These are phyloP conservation scores for Agonopterix subpropinquella DNA, from an alignment of 2,888 invertebrate species.

Conservation along the genomic window DNA sequence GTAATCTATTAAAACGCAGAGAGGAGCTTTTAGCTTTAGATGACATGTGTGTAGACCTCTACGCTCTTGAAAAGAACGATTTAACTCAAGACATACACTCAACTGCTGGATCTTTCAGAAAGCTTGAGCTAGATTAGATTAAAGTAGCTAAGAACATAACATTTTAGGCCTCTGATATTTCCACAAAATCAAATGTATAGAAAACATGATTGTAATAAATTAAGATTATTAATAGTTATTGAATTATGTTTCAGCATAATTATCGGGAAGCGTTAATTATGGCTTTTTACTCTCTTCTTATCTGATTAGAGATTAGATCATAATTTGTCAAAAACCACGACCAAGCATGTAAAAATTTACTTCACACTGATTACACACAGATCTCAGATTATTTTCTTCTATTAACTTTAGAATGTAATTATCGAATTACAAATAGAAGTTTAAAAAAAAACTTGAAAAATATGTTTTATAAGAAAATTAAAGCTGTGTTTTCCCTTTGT, in stretches of 20 bases:
- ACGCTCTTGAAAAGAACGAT: constrained; percentile 74
- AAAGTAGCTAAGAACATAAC: background rate
- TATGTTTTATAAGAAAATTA: background rate
- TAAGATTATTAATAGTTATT: too few relatives aligned
- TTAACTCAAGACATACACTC: constrained; percentile 84
- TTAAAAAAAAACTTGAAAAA: background rate
- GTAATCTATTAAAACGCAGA: constrained; percentile 77
- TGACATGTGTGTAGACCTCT: constrained; percentile 84
- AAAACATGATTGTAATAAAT: background rate
- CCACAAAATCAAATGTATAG: background rate
- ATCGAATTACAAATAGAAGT: background rate
- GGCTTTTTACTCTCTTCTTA: too few relatives aligned
- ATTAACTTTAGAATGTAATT: too few relatives aligned
- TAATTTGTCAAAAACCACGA: too few relatives aligned
- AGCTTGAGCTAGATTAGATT: constrained; percentile 85
- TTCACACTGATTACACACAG: too few relatives aligned
- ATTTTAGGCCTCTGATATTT: background rate
- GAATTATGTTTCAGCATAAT: too few relatives aligned
- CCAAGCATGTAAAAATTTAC: too few relatives aligned
- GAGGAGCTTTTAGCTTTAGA: constrained; percentile 82
- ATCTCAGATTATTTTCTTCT: too few relatives aligned
- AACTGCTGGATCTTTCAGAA: constrained; percentile 88
- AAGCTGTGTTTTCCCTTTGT: background rate
- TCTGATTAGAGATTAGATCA: too few relatives aligned
- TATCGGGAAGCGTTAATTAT: too few relatives aligned